Evolutionary conservation across 1,140 invertebrate species (phyloP).

Genomic region (Sycobia sp.): DNA sequence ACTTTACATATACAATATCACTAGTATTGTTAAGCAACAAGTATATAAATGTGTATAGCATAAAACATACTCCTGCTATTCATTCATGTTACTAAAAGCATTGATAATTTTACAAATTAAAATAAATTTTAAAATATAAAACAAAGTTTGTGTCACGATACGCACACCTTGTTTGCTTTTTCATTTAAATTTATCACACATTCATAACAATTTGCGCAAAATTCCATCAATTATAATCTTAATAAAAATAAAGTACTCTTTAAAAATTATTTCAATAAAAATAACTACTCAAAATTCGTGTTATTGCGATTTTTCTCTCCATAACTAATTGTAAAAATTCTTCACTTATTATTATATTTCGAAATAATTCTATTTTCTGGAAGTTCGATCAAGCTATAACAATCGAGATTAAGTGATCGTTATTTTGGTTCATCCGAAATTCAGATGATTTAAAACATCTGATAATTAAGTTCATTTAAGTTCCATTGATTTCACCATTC

Average conservation of each 20-base stretch:
- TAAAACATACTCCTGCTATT: slow-evolving; percentile 11
- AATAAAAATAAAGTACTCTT: slow-evolving; percentile 37
- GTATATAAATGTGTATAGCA: background rate
- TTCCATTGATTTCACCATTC: slow-evolving; percentile 19
- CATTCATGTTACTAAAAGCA: slow-evolving; percentile 17
- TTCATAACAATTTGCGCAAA: slow-evolving; percentile 25
- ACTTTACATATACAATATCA: slow-evolving; percentile 2
- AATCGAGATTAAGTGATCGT: slow-evolving; percentile 14
- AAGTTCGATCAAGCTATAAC: slow-evolving; percentile 18
- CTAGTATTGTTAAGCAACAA: slow-evolving; percentile 27
- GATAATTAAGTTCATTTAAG: slow-evolving; percentile 17
- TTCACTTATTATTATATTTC: slow-evolving; percentile 13
- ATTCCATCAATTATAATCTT: slow-evolving; percentile 27
- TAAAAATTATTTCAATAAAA: slow-evolving; percentile 29
- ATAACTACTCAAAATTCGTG: slow-evolving; percentile 21
- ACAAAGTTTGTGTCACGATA: slow-evolving; percentile 5
- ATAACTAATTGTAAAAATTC: slow-evolving; percentile 23
- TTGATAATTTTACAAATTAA: slow-evolving; percentile 29
- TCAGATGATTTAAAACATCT: slow-evolving; percentile 21
- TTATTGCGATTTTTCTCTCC: slow-evolving; percentile 29
- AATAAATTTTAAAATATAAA: slow-evolving; percentile 7
- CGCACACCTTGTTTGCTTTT: slow-evolving; percentile 24
- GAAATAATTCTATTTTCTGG: slow-evolving; percentile 20
- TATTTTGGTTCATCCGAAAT: slow-evolving; percentile 14
- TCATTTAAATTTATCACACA: slow-evolving; percentile 16